Percentiles rank a stretch among this genome's conserved stretches.
Conservation (phyloP, 2,113 vertebrate species). For the Oncorhynchus tshawytscha region DNA sequence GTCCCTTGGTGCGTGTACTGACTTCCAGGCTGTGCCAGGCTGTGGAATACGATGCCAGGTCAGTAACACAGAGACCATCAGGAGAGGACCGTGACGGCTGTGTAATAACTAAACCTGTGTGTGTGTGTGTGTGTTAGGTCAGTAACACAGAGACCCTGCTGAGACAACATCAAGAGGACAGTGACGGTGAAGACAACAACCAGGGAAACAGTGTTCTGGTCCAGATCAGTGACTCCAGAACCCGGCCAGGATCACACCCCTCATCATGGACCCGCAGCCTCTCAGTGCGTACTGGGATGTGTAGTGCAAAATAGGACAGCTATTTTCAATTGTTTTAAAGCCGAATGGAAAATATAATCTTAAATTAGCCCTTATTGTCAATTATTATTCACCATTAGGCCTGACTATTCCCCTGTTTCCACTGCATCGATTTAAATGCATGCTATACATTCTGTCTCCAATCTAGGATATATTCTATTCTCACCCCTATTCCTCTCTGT, state of each 20-base stretch:
- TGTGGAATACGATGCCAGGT: conserved; percentile 94
- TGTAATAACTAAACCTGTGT: too few species aligned
- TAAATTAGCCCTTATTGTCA: too few species aligned
- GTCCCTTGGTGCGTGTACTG: conserved; percentile 85
- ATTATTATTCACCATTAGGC: too few species aligned
- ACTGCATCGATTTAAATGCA: too few species aligned
- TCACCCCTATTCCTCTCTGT: conserved; percentile 62
- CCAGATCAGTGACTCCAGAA: conserved; percentile 75
- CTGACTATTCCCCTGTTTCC: too few species aligned
- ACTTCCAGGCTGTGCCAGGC: conserved; percentile 94
- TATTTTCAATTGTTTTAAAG: too few species aligned
- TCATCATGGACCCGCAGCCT: conserved; percentile 84
- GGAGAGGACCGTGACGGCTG: conserved; percentile 68
- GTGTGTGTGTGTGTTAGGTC: too few species aligned
- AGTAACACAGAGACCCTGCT: conserved; percentile 83
- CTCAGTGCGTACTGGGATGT: conserved; percentile 71
- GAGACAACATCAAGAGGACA: conserved; percentile 63
- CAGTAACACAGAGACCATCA: conserved; percentile 76
- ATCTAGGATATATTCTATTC: too few species aligned
- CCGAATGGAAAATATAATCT: too few species aligned
- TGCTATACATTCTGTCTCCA: too few species aligned
- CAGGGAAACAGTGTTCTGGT: conserved; percentile 82
- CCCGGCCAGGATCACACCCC: conserved; percentile 65
- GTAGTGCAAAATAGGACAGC: not conserved
- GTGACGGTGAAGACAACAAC: conserved; percentile 81